Evolutionary conservation across 2,888 invertebrate genomes (phyloP), one percentile per base, ranked within the genome.

Genomic region (Halictus ligatus): DNA sequence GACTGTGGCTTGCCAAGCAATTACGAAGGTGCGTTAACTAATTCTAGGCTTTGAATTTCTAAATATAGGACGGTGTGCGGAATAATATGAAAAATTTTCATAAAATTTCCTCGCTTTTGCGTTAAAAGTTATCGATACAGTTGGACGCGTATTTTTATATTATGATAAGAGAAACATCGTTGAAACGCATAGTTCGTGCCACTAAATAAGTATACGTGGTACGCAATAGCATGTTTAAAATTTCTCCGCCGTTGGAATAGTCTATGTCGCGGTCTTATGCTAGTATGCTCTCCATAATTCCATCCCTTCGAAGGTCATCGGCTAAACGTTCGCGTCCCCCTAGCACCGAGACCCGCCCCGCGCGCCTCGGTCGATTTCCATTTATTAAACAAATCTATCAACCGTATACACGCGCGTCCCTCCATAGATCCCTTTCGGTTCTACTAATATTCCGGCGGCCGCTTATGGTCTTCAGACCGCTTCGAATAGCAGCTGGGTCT

Each of bases 391-490:
- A 78, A 84, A 84, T 84, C 72, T 69, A 75, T 83, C 84, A 83
- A 71, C 60, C n/a, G 13, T 5, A 35, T 35, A 35, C 35, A 35
- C 35, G 1, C 10, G 2, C 69, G 25, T 10, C 48, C 10, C 35
- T 58, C 7, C 46, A 12, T 50, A 48, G 50, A 40, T 58, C 50
- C 54, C 29, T 43, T 48, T 60, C 13, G 78, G 54, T 85, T 85
- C 88, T 81, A 82, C 85, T 85, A 88, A 89, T 90, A 90, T 84
- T 86, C 83, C 76, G 46, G 80, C 58, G 74, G 75, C 78, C 82
- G 91, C 89, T 91, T 91, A 91, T 78, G 84, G 80, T 78, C 83
- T 74, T 77, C 75, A 81, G 90, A 91, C 90, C 89, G 89, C 81
- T 84, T 83, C 83, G 73, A 90, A 87, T 86, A 83, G 88, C 91